phyloP scores from a whole-genome alignment of 1,140 invertebrate genomes.

The Heliothis virescens region DNA sequence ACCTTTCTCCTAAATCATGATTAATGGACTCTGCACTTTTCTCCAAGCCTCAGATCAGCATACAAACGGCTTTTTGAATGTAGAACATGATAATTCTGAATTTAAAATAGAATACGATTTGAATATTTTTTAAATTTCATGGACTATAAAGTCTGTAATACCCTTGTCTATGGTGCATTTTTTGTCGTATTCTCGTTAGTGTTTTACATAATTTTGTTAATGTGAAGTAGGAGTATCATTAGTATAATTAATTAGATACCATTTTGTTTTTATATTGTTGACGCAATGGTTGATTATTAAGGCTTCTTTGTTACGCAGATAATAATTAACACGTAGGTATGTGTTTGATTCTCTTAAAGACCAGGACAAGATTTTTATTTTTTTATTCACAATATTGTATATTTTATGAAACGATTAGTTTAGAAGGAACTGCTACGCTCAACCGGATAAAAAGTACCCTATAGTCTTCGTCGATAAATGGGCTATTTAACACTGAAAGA shows the following conservation, averaged over 20 bases:
- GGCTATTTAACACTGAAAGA: no score
- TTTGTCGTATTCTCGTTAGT: neutral
- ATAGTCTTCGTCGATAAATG: no score
- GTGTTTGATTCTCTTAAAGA: no score
- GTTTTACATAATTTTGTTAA: slow-evolving; percentile 6
- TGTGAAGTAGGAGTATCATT: neutral
- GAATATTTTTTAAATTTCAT: slow-evolving; percentile 40
- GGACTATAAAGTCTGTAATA: slow-evolving; percentile 42
- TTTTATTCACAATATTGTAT: no score
- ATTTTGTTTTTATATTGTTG: no score
- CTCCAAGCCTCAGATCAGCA: slow-evolving; percentile 7
- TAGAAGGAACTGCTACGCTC: no score
- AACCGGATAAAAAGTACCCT: no score
- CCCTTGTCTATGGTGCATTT: slow-evolving; percentile 33
- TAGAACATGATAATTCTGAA: slow-evolving; percentile 46
- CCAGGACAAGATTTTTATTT: no score
- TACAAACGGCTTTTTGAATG: slow-evolving; percentile 43
- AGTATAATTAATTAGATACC: neutral
- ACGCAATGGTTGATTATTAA: no score
- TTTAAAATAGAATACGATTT: slow-evolving; percentile 36
- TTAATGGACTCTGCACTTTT: slow-evolving; percentile 1
- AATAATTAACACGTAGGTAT: no score
- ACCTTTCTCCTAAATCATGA: neutral
- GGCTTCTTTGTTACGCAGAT: no score
- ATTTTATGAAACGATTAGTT: no score